Evolutionary conservation across 2,797 vertebrate species (phyloP), one percentile per base, ranked within the genome.

Genomic region (Dromococcyx pavoninus): DNA sequence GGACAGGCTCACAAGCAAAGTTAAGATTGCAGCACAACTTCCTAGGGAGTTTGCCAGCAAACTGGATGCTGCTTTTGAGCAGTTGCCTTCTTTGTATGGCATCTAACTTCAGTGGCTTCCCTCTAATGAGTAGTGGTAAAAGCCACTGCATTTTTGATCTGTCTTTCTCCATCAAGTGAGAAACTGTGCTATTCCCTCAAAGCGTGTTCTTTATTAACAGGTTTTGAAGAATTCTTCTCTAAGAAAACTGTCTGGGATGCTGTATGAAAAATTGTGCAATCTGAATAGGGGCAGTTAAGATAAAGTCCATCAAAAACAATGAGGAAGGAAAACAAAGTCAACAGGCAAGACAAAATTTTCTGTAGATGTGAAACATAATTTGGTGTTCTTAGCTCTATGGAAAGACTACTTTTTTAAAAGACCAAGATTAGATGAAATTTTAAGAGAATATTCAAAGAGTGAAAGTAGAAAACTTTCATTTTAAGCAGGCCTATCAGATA

Each of bases 341-440:
- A 79, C 2, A 48, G 23, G 27, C 54, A 83, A 2, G 5, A 71
- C 0, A 8, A 76, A 50, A 3, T 64, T 10, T 77, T 83, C 66
- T 48, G 61, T 33, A 90, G 57, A 72, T 56, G 10, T 39, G 35
- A 95, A 28, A 13, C 11, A 13, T 27, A 76, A 33, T 67, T 78
- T 33, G 78, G 14, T 54, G 25, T 61, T 86, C 48, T 65, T 54
- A 88, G 46, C 9, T 67, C 25, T 33, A 44, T 3, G 18, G 43
- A 70, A 80, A 77, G 44, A 74, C 37, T 54, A n/a, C 1, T 28
- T 84, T 80, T 73, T 67, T n/a, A 89, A 89, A 73, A 79, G 72
- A 76, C 23, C 46, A 92, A 82, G 87, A 91, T 82, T 44, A 91
- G 69, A 91, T 56, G 91, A 91, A 89, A 32, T 73, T 92, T 58